phyloP scores from a whole-genome alignment of 2,797 vertebrate genomes.

The Anas acuta region DNA sequence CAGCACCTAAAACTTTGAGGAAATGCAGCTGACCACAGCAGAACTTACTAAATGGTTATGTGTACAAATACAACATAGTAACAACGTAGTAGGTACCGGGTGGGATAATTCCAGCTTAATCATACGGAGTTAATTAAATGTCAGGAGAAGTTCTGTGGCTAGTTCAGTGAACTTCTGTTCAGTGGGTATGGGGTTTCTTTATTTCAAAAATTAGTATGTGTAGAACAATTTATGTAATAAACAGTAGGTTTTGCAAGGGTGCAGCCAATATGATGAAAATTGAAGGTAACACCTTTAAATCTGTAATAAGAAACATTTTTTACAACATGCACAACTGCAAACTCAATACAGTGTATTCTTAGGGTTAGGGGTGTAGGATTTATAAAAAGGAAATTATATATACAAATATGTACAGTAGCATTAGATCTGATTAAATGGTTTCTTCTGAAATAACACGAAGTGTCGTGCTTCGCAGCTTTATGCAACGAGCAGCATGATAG shows the following conservation, averaged over 20 bases:
- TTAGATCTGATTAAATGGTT: neutral
- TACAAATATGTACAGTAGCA: neutral
- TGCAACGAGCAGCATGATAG: neutral
- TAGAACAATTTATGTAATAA: neutral
- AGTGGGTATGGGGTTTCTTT: neutral
- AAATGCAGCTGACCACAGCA: neutral
- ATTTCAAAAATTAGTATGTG: neutral
- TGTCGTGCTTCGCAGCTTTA: neutral
- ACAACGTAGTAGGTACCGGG: neutral
- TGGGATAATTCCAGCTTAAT: neutral
- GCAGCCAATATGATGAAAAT: neutral
- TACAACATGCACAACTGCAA: neutral
- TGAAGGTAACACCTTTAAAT: neutral
- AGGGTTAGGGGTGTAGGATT: neutral
- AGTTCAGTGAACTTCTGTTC: neutral
- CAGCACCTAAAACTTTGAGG: neutral
- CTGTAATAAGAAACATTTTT: neutral
- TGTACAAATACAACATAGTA: neutral
- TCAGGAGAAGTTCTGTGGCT: neutral
- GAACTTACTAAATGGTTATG: neutral
- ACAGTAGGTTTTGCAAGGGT: neutral
- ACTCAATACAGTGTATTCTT: neutral
- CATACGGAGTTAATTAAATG: fast-evolving
- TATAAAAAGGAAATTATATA: neutral
- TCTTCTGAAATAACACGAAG: neutral